Percentiles rank a stretch among this genome's conserved stretches.
These are phyloP conservation scores for Paguma larvata DNA, from an alignment of 2,797 vertebrate species.

Conservation along the genomic window DNA sequence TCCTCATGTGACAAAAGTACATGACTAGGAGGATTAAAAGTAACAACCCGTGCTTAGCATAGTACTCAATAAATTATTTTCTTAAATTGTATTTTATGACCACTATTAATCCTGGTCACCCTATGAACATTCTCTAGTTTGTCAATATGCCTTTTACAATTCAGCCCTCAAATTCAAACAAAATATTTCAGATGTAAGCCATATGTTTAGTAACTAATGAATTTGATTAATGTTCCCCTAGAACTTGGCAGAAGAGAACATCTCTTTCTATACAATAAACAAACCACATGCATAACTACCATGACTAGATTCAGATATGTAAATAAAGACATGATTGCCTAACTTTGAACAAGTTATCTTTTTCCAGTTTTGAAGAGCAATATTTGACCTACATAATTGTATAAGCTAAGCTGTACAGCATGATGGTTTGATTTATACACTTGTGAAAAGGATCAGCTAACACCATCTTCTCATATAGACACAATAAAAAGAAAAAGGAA, in stretches of 20 bases:
- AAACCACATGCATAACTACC: conserved; percentile 44
- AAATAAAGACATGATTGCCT: conserved; percentile 52
- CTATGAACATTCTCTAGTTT: conserved; percentile 46
- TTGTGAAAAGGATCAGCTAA: not conserved
- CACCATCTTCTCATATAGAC: not conserved
- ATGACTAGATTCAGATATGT: conserved; percentile 63
- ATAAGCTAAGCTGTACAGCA: not conserved
- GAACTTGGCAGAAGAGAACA: conserved; percentile 65
- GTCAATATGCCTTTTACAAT: conserved; percentile 61
- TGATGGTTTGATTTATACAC: not conserved
- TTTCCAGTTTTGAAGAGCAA: not conserved
- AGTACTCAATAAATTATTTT: not conserved
- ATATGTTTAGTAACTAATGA: conserved; percentile 67
- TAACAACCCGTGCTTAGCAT: not conserved
- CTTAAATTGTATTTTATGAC: conserved; percentile 7
- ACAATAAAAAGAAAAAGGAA: not conserved
- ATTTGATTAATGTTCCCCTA: conserved; percentile 66
- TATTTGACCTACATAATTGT: not conserved
- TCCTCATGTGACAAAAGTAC: not conserved
- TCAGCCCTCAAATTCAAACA: conserved; percentile 58
- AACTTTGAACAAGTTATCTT: conserved; percentile 74
- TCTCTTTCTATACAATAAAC: conserved; percentile 65
- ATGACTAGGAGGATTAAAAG: not conserved
- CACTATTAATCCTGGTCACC: not conserved
- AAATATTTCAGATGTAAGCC: conserved; percentile 60